Evolutionary conservation across 2,888 invertebrate genomes (phyloP).

Genomic region (Ceramica pisi): DNA sequence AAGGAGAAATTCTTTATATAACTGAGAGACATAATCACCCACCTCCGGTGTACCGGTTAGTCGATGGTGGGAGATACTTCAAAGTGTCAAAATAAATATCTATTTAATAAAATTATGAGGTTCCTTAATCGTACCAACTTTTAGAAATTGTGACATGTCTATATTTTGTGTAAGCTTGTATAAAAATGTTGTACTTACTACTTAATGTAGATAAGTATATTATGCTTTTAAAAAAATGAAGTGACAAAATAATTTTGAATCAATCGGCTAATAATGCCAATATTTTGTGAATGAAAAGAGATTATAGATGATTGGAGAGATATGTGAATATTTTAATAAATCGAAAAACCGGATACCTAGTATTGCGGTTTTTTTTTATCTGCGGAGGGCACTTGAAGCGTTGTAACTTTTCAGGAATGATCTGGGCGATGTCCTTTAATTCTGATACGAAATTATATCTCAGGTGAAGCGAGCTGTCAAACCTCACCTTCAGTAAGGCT

Average conservation of each 20-base stretch:
- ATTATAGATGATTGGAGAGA: neutral
- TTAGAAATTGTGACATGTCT: too few relatives aligned
- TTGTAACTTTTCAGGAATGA: neutral
- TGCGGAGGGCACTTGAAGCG: neutral
- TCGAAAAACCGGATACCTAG: too few relatives aligned
- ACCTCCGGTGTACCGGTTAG: conserved; percentile 2
- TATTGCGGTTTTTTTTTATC: neutral
- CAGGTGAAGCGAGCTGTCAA: too few relatives aligned
- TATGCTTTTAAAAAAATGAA: neutral
- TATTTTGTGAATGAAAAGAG: neutral
- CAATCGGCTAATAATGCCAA: neutral
- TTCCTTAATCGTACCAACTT: neutral
- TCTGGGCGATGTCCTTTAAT: neutral
- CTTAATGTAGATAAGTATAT: too few relatives aligned
- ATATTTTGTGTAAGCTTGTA: too few relatives aligned
- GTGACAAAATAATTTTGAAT: neutral
- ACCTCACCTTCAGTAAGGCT: too few relatives aligned
- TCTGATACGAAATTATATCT: neutral
- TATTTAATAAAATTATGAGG: neutral
- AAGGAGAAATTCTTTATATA: conserved; percentile 4
- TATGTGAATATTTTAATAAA: neutral
- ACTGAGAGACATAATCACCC: conserved; percentile 31
- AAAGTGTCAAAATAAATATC: conserved; percentile 16
- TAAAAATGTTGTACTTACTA: too few relatives aligned
- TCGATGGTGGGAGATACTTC: conserved; percentile 4